Evolutionary conservation across 2,797 vertebrate species (phyloP), one percentile per base, ranked within the genome.

Genomic region (Rallus crepitans): DNA sequence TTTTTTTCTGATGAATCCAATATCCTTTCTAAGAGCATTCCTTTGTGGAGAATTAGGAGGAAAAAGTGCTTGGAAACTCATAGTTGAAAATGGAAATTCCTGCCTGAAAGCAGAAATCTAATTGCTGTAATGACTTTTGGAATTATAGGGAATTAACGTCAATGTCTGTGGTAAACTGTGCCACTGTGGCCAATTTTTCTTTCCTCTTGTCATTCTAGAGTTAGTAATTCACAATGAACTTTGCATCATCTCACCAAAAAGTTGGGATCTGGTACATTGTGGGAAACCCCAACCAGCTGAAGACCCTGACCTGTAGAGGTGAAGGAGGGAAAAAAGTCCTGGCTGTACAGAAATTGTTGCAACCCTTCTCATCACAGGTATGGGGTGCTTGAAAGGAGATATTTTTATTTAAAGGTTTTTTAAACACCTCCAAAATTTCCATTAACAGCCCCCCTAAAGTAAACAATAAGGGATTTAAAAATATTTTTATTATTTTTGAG

Each of bases 241-340:
- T 80, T 47, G 11, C 9, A 14, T 68, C 33, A 31, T 65, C 30
- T 77, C 33, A 71, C 17, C 33, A 57, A 0, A 64, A 50, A 28
- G 3, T 0, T 85, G n/a, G n/a, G 15, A 13, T 61, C 17, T 61
- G 24, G 12, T 18, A 19, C 5, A 5, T 0, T 21, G 17, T 25
- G n/a, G 21, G 33, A 89, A 87, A 37, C 4, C 10, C 35, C 60
- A 5, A 7, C 27, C 2, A 1, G 27, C 9, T 12, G 19, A 39
- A 33, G 35, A 50, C 6, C 6, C 4, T 42, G 12, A 42, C 18
- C 39, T 33, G 37, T 18, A 61, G 27, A 35, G 12, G 2, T 65
- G 79, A 75, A 52, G 6, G 30, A 48, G 17, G 3, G 12, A 30
- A 4, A 89, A 3, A 91, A 65, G 9, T 28, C 48, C 24, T 39